phyloP scores from a whole-genome alignment of 2,113 vertebrate species.

The Hipposideros armiger region DNA sequence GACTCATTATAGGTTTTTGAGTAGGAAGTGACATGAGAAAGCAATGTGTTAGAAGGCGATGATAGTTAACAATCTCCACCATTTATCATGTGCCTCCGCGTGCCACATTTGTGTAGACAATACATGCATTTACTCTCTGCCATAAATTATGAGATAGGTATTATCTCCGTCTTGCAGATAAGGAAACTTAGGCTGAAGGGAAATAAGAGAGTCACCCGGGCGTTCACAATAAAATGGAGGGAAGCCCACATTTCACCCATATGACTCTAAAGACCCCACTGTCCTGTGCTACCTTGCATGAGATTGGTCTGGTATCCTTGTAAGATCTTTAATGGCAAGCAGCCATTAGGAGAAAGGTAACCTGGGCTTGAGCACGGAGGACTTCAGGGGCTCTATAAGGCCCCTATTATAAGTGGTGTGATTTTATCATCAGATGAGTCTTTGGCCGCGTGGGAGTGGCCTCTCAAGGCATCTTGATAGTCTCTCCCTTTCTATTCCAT shows the following conservation, averaged over 20 bases:
- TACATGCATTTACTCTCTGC: neutral
- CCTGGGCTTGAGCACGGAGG: neutral
- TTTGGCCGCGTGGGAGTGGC: neutral
- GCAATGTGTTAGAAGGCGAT: neutral
- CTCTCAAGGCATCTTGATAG: neutral
- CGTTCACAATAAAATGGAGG: slow-evolving; percentile 26
- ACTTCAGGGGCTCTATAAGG: neutral
- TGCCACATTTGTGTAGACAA: slow-evolving; percentile 16
- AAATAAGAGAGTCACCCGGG: neutral
- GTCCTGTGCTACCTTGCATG: neutral
- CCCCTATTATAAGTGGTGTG: neutral
- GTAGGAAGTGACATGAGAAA: neutral
- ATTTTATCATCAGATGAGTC: neutral
- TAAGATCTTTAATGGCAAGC: neutral
- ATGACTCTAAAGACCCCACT: neutral
- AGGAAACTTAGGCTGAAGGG: neutral
- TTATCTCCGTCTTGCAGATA: neutral
- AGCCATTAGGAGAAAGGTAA: neutral
- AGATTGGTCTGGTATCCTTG: neutral
- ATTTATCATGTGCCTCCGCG: neutral
- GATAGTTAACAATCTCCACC: neutral
- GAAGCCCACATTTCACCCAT: neutral
- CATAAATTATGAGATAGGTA: neutral
- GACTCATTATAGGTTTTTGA: neutral
- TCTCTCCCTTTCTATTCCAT: neutral